A percentile compares a stretch with the other conserved stretches of the same genome.
phyloP scores from a whole-genome alignment of 35 echinoderm and acorn worm species.

The Hemicentrotus pulcherrimus region DNA sequence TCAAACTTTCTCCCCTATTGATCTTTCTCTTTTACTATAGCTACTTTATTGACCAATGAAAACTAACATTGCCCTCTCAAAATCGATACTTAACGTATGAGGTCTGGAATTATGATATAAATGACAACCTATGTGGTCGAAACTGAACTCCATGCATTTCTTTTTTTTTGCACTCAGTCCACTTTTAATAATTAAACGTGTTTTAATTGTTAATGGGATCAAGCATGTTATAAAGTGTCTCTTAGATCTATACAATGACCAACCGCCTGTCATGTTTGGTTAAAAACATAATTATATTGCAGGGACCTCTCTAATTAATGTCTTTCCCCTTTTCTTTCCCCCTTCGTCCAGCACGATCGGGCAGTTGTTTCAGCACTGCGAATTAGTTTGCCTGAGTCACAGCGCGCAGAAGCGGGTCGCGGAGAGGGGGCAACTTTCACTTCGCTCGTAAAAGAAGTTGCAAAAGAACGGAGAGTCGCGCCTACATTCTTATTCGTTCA shows the following conservation, averaged over 20 bases:
- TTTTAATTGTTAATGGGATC: background rate
- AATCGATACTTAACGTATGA: background rate
- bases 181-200: background rate
- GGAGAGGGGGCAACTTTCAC: background rate
- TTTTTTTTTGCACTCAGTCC: background rate
- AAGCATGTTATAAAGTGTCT: background rate
- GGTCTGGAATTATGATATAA: background rate
- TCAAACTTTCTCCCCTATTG: background rate
- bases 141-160: background rate
- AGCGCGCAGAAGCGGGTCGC: background rate
- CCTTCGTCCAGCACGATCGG: background rate
- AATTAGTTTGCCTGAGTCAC: background rate
- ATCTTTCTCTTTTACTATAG: background rate
- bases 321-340: background rate
- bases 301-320: background rate
- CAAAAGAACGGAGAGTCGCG: background rate
- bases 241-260: background rate
- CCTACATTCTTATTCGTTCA: background rate
- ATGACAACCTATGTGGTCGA: background rate
- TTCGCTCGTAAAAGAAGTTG: background rate
- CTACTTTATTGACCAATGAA: background rate
- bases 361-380: background rate
- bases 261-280: background rate
- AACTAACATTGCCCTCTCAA: background rate
- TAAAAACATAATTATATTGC: background rate